Base-by-base conservation (phyloP, 2,888 invertebrate genomes). In the Drosophila affinis region DNA sequence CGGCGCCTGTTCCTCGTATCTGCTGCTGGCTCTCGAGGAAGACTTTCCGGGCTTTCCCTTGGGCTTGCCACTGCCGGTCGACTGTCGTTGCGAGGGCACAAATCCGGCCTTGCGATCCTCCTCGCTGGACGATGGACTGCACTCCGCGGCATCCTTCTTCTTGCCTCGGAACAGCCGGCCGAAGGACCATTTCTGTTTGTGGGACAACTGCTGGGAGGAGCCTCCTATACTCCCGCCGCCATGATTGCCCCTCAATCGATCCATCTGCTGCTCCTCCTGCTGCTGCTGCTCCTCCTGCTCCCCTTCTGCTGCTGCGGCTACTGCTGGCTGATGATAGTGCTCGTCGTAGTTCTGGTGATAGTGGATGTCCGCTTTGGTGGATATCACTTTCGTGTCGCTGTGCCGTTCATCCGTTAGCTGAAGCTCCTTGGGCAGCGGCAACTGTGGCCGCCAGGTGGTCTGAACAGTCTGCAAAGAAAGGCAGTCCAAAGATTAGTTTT, bases 171-270 rank as follows among this genome's bases (percentile, higher is more conserved):
- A 96, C 3, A 97, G 93, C 82, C 95, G 95, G 9, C 97, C 96
- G 49, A 97, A 94, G 9, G 96, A 96, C 97, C 97, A 97, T 91
- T 96, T 96, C 65, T 86, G 85, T 88, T 94, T 94, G 92, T 72
- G 81, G 9, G 81, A 72, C 48, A 81, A 55, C 70, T 85, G 80
- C 69, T 80, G 78, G 9, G 79, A 65, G 18, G 84, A 76, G 18
- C 81, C 77, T 14, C 78, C 75, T 10, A 80, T 47, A 49, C 64
- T 62, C 39, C 39, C 39, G 6, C 39, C 39, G 6, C 39, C 39
- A 45, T 61, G 65, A 17, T 72, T 81, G 3, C 75, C 76, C 9
- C 85, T 83, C 52, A 87, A 56, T 10, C 85, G 83, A 34, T 85
- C 88, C 85, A 85, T 85, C 3, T 84, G 68, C 57, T 54, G 44